Evolutionary conservation across 2,888 invertebrate genomes (phyloP), one percentile per base, ranked within the genome.

Genomic region (Caenorhabditis zanzibari): DNA sequence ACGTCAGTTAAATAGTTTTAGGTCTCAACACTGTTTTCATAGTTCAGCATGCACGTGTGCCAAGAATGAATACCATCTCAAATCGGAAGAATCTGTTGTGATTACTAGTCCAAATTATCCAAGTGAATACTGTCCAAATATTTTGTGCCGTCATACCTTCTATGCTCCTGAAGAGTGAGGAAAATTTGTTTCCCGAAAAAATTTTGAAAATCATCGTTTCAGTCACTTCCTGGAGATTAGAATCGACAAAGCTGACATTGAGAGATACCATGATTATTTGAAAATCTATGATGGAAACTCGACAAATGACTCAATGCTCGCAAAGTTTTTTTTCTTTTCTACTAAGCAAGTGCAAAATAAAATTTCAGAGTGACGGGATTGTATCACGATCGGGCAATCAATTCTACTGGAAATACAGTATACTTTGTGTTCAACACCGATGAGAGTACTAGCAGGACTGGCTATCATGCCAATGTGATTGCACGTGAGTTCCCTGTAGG

Each of bases 61-160:
- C 3, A 19, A 32, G 2, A 56, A 71, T 6, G 3, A 54, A 10
- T 19, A 64, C n/a, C 0, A 22, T 0, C 44, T 79, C 6, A 56
- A 14, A 47, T 44, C n/a, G 1, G 58, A 47, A 10, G 26, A 71
- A 14, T 44, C 63, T 12, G 44, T 24, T 22, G 71, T 64, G 5
- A 54, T 71, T 12, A 47, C 71, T 32, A 79, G 79, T 32, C 79
- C 79, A 2, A 44, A 79, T 22, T 79, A 47, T 19, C 79, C 79
- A 0, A 64, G 56, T 6, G 4, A 35, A 24, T 79, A 79, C 26
- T 79, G 79, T 9, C 71, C 79, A 4, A 79, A 71, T 9, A 32
- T 71, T 1, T 47, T 79, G 19, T 79, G 79, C 24, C 71, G 63
- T 26, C 71, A 71, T 24, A 71, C 26, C 1, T 56, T 79, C 5